Base-by-base conservation (phyloP, 2,888 invertebrate genomes). In the Pilophorus perplexus region DNA sequence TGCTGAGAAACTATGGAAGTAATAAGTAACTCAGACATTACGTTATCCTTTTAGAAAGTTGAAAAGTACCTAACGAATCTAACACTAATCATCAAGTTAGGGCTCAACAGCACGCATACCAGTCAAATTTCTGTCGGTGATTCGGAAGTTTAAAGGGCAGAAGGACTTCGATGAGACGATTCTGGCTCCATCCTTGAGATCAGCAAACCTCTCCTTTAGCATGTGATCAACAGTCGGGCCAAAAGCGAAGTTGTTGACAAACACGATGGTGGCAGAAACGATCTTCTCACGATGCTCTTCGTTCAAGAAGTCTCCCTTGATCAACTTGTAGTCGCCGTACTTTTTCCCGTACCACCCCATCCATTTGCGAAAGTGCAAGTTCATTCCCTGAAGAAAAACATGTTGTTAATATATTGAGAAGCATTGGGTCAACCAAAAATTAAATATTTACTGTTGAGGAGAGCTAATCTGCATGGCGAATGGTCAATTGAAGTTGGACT, bases 161-260 rank as follows among this genome's bases (percentile, higher is more conserved):
- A 98, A 99, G 72, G 96, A 94, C 79, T 96, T 98, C 18, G 99
- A 99, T 33, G 98, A 98, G 44, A 99, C 95, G 73, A 99, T 97
- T 74, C 93, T 86, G 44, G 97, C 96, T 68, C 93, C 93, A 78
- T 94, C 94, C 75, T 90, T 90, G 75, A 98, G 83, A 79, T 97
- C 96, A 27, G 95, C 94, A 80, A 98, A 98, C 75, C 93, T 83
- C 76, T 95, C 91, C 79, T 98, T 98, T 72, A 98, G 79, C 80
- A 93, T 90, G 79, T 98, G 95, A 80, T 99, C 98, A 25, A 99
- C 95, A 71, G 88, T 88, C 23, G 99, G 96, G 10, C 96, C 96
- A 79, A 99, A 99, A 42, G 98, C 99, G 81, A 95, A 99, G 82
- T 99, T 99, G 81, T 99, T 99, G 40, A 99, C 98, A 81, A 99